Evolutionary conservation across 1,140 invertebrate genomes (phyloP).

Genomic region (Lepidurus couesii): DNA sequence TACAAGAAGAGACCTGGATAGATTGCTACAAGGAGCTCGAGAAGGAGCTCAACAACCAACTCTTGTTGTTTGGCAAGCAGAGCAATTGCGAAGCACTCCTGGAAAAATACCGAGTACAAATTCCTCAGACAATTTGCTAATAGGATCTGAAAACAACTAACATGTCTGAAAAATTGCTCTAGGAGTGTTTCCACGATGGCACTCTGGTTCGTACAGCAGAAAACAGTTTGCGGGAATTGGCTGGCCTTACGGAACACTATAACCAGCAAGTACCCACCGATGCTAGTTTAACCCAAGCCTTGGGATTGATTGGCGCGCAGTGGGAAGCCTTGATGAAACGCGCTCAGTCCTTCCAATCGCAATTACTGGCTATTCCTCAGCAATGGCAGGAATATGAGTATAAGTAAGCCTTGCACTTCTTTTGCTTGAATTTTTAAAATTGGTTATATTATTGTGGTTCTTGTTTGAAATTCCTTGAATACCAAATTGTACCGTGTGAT

Average conservation of each 20-base stretch:
- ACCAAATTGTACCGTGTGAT: background rate
- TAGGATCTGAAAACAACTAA: constrained; percentile 20
- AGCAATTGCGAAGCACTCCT: constrained; percentile 73
- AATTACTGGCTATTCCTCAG: constrained; percentile 78
- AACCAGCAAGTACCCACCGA: constrained; percentile 60
- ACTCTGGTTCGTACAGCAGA: constrained; percentile 56
- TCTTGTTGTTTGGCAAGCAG: constrained; percentile 55
- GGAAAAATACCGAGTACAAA: constrained; percentile 53
- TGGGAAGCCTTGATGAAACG: constrained; percentile 66
- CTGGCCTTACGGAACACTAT: constrained; percentile 60
- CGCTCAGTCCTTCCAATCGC: constrained; percentile 64
- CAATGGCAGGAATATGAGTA: constrained; percentile 80
- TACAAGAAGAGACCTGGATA: constrained; percentile 77
- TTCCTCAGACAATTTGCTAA: constrained; percentile 30
- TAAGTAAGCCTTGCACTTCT: constrained; percentile 50
- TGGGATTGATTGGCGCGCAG: constrained; percentile 60
- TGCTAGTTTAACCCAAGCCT: constrained; percentile 55
- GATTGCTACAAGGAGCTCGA: constrained; percentile 83
- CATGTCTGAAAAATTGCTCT: background rate
- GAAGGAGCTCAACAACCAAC: constrained; percentile 75
- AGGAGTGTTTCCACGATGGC: constrained; percentile 36
- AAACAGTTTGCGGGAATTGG: constrained; percentile 66
- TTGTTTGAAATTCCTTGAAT: background rate
- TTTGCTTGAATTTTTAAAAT: background rate
- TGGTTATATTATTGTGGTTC: background rate